A percentile compares a stretch with the other conserved stretches of the same genome.
Conservation (phyloP, 2,113 vertebrate genomes). For the Empidonax alnorum region DNA sequence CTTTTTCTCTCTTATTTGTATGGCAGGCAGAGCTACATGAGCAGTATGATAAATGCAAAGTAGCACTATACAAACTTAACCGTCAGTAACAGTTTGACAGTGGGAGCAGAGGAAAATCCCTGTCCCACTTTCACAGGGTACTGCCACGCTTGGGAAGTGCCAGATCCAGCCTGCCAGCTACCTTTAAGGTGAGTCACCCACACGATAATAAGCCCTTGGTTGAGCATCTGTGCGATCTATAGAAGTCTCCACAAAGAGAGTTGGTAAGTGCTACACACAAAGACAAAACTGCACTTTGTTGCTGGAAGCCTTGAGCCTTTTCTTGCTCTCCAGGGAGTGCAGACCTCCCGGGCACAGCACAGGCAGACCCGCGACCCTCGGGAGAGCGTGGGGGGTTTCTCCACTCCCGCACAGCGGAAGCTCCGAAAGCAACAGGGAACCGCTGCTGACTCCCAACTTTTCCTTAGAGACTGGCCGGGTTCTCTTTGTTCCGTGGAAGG, state of each 20-base stretch:
- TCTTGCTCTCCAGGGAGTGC: too few relatives aligned
- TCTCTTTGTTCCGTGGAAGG: background rate
- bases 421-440: background rate
- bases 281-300: background rate
- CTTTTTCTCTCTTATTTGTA: background rate
- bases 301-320: background rate
- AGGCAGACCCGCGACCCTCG: too few relatives aligned
- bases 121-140: too few relatives aligned
- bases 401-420: background rate
- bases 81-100: background rate
- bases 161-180: background rate
- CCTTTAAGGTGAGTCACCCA: background rate
- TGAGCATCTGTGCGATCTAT: background rate
- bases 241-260: background rate
- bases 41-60: background rate
- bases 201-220: fast-evolving
- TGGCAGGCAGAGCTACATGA: background rate
- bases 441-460: background rate
- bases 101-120: fast-evolving
- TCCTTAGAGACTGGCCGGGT: too few relatives aligned
- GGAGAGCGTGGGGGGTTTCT: fast-evolving
- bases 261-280: too few relatives aligned
- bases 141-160: fast-evolving
- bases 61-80: background rate
- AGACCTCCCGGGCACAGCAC: fast-evolving